phyloP scores from a whole-genome alignment of 2,113 vertebrate species.

The Callionymus lyra region DNA sequence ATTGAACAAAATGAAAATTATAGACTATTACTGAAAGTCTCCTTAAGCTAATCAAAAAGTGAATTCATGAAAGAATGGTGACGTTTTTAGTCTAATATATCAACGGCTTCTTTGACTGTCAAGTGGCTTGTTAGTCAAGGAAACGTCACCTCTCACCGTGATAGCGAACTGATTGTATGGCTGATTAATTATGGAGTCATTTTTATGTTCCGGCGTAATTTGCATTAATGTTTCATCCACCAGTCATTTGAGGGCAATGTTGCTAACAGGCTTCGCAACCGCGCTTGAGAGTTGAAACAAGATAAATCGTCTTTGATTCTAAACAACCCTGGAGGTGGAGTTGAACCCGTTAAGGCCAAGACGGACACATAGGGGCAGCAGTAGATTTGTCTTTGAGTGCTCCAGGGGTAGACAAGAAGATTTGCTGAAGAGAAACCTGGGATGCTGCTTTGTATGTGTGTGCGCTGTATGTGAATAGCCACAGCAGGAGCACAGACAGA shows the following conservation, averaged over 20 bases:
- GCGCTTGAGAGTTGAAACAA: constrained; percentile 18
- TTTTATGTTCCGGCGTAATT: no score
- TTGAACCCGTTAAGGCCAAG: constrained; percentile 22
- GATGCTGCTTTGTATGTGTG: neutral
- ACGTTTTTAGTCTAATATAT: constrained; percentile 49
- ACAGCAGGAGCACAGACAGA: constrained; percentile 11
- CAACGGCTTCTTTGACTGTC: constrained; percentile 37
- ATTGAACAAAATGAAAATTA: no score
- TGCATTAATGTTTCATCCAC: constrained; percentile 16
- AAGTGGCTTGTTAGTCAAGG: constrained; percentile 15
- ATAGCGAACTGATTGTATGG: neutral
- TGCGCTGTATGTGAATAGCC: constrained; percentile 19
- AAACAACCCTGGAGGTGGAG: constrained; percentile 16
- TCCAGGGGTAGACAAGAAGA: constrained; percentile 1
- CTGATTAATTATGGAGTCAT: neutral
- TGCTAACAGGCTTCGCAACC: no score
- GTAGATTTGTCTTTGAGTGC: constrained; percentile 3
- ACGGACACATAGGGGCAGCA: constrained; percentile 14
- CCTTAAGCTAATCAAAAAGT: constrained; percentile 53
- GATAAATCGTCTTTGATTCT: constrained; percentile 20
- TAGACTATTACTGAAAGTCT: constrained; percentile 61
- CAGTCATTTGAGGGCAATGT: constrained; percentile 3
- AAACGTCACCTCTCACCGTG: constrained; percentile 2
- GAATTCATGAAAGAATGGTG: constrained; percentile 39
- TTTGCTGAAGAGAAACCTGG: constrained; percentile 1